These are phyloP conservation scores for Tupaia tana DNA, from an alignment of 2,113 vertebrate species.

Conservation along the genomic window DNA sequence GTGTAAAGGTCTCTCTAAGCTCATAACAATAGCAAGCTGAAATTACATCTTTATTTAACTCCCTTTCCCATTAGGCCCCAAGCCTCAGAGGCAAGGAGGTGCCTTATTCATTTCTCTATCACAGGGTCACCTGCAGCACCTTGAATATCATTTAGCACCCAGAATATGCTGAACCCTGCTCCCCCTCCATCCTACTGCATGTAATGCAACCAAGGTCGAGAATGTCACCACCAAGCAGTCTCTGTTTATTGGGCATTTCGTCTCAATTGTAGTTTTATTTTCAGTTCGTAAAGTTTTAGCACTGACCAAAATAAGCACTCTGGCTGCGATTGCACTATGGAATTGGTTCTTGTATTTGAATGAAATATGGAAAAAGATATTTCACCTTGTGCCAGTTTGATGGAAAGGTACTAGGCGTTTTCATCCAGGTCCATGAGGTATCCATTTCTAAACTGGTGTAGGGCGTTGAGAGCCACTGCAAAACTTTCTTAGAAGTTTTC, in stretches of 20 bases:
- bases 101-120: background rate
- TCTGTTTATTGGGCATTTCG: background rate
- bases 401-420: background rate
- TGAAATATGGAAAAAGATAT: constrained; percentile 32
- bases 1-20: background rate
- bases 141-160: background rate
- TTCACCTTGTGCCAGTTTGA: background rate
- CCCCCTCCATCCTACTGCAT: background rate
- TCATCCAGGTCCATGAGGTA: background rate
- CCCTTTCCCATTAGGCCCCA: background rate
- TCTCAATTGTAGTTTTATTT: background rate
- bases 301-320: background rate
- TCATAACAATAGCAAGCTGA: background rate
- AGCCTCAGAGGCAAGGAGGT: background rate
- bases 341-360: constrained; percentile 1
- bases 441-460: background rate
- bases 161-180: background rate
- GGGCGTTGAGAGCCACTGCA: background rate
- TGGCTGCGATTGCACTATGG: background rate
- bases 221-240: background rate
- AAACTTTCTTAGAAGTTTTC: background rate
- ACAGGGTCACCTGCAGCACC: background rate
- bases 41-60: background rate
- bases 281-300: background rate
- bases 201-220: fast-evolving